These are phyloP conservation scores for Anas flavirostris DNA, from an alignment of 2,797 vertebrate species.

Conservation along the genomic window DNA sequence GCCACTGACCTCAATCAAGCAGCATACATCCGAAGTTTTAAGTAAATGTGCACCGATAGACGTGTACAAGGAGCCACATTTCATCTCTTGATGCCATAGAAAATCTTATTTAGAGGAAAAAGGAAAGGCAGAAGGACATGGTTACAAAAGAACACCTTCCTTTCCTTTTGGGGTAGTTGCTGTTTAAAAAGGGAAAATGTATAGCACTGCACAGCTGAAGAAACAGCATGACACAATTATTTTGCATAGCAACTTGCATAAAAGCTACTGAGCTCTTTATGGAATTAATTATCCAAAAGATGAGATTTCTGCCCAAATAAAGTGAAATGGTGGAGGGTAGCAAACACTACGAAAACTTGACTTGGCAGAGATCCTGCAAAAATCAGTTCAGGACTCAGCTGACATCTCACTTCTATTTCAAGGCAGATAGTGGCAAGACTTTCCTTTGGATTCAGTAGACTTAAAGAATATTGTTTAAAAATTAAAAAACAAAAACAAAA, in stretches of 20 bases:
- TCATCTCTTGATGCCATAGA: not conserved
- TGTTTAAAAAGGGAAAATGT: slow-evolving; percentile 54
- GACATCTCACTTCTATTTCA: not conserved
- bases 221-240: slow-evolving; percentile 39
- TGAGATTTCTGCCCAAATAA: not conserved
- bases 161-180: slow-evolving; percentile 31
- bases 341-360: not conserved
- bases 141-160: slow-evolving; percentile 17
- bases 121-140: not conserved
- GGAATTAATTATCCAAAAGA: slow-evolving; percentile 24
- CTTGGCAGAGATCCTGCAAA: not conserved
- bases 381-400: not conserved
- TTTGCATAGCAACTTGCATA: slow-evolving; percentile 9
- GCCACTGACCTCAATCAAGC: not conserved
- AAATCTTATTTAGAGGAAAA: not conserved
- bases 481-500: not conserved
- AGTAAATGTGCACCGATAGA: not conserved
- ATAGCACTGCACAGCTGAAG: slow-evolving; percentile 11
- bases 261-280: not conserved
- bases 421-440: not conserved
- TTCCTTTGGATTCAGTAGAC: not conserved
- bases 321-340: not conserved
- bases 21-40: not conserved
- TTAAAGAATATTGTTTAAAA: not conserved
- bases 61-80: not conserved